phyloP scores from a whole-genome alignment of 2,888 invertebrate species.

The Apotomis betuletana region DNA sequence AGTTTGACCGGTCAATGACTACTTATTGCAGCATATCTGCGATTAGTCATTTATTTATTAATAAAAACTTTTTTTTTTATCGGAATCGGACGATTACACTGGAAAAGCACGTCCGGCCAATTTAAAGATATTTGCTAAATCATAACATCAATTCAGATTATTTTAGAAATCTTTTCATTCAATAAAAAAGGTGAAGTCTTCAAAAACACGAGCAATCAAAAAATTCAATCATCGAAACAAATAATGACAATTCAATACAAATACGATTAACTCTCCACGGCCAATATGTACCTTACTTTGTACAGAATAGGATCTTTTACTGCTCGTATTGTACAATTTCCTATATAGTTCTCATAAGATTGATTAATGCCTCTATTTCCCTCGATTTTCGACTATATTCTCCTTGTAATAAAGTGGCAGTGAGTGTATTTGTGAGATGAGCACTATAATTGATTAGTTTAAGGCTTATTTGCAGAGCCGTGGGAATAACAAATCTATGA shows the following conservation, averaged over 20 bases:
- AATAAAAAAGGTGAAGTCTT: not conserved
- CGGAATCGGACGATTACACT: no score
- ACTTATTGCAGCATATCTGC: no score
- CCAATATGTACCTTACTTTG: constrained; percentile 5
- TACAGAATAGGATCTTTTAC: not conserved
- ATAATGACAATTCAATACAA: constrained; percentile 10
- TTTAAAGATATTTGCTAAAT: not conserved
- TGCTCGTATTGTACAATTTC: not conserved
- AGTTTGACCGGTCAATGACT: no score
- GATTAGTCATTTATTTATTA: no score
- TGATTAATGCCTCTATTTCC: not conserved
- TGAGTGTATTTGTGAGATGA: not conserved
- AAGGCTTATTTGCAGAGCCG: constrained; percentile 33
- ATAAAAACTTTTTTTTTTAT: no score
- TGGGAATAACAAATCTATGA: constrained; percentile 41
- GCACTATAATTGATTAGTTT: constrained; percentile 23
- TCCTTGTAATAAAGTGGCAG: not conserved
- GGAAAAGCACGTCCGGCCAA: no score
- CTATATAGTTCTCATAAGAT: not conserved
- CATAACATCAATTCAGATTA: no score
- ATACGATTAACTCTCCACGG: not conserved
- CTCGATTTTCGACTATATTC: not conserved
- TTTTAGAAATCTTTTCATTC: not conserved
- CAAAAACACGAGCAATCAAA: constrained; percentile 1
- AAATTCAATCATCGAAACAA: constrained; percentile 13